phyloP scores from a whole-genome alignment of 1,140 invertebrate genomes.

The Calliphora vicina region DNA sequence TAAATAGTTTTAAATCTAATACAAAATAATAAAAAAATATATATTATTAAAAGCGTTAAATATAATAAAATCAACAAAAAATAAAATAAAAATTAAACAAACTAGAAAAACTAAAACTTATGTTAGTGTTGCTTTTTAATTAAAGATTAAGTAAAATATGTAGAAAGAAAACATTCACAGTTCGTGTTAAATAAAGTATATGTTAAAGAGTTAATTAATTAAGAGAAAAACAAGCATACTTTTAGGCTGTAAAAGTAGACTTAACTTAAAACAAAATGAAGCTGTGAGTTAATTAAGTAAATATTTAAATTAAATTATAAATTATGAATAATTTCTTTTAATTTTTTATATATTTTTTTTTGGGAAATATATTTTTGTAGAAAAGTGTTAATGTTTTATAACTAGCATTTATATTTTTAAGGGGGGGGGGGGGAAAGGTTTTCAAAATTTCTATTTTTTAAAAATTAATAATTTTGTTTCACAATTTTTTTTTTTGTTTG shows the following conservation, averaged over 20 bases:
- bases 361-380: too few species aligned
- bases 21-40: background rate
- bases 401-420: background rate
- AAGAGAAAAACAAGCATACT: background rate
- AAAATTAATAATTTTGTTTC: background rate
- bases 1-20: background rate
- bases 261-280: too few species aligned
- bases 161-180: background rate
- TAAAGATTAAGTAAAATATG: background rate
- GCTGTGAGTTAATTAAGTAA: background rate
- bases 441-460: background rate
- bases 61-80: background rate
- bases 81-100: background rate
- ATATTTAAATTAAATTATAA: background rate
- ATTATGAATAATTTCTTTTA: background rate
- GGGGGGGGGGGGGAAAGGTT: background rate
- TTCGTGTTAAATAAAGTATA: background rate
- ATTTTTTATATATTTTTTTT: too few species aligned
- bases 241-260: background rate
- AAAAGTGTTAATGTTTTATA: background rate
- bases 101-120: background rate
- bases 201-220: background rate
- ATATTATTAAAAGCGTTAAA: constrained; percentile 4
- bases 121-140: constrained; percentile 27
- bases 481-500: background rate